Evolutionary conservation across 35 echinoderm and acorn worm species (phyloP), one percentile per base, ranked within the genome.

Genomic region (Lytechinus variegatus): DNA sequence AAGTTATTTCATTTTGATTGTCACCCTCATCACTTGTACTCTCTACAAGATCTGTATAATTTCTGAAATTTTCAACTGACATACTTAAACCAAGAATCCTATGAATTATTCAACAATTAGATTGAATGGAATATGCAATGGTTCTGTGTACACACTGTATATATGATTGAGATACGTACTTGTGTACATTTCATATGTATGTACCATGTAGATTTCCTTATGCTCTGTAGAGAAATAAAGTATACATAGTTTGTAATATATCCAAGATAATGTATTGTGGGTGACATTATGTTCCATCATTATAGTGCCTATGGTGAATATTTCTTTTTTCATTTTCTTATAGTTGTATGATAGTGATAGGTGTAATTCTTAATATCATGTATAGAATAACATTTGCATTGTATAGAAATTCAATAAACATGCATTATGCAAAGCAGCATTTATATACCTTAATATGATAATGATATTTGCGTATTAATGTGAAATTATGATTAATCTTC

Each of bases 241-340:
- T 79, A 79, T 79, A 79, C 21, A 79, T 79, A 79, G 66, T 7
- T 79, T 79, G 66, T 79, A 79, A 79, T 79, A 79, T 79, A 79
- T 79, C 66, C 66, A 79, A 79, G 66, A 79, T 44, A 79, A 79
- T 79, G 21, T 79, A 79, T 79, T 24, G 66, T 24, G 66, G 8
- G 16, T 79, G 16, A 79, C 19, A 24, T 79, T 79, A 79, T n/a
- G 66, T 79, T 79, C 19, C 66, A n/a, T 79, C 14, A n/a, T n/a
- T 79, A 79, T 79, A 79, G 66, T 79, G 66, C 66, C 66, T 79
- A 79, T 79, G 66, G 19, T 79, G 21, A 24, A 79, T n/a, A 7
- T 0, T 79, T 79, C 24, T 79, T 24, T 24, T 24, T 24, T 24
- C 66, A 24, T 27, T 79, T 79, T 71, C 61, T 71, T 19, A 71